Evolutionary conservation across 2,888 invertebrate genomes (phyloP).

Genomic region (Cataglyphis rosenhaueri): DNA sequence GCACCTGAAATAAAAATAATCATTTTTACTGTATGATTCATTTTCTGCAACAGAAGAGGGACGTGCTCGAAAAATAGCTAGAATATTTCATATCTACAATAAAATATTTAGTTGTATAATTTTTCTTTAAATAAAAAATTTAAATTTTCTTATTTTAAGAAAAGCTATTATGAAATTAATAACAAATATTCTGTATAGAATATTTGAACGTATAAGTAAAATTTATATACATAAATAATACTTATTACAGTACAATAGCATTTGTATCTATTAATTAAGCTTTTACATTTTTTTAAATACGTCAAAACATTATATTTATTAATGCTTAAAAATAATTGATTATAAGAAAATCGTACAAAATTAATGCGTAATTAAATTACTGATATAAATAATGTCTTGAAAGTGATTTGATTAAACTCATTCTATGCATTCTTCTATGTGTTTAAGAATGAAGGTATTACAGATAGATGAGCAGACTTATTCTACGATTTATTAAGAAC

Average conservation of each 20-base stretch:
- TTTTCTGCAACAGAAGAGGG: not conserved
- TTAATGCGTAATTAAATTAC: not conserved
- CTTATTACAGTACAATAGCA: not conserved
- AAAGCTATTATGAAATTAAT: too few relatives aligned
- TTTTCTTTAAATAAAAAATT: not conserved
- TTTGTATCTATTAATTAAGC: not conserved
- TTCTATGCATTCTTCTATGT: not conserved
- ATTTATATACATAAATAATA: not conserved
- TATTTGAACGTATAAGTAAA: not conserved
- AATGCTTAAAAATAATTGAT: not conserved
- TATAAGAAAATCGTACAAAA: not conserved
- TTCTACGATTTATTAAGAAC: constrained; percentile 22
- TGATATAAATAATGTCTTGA: not conserved
- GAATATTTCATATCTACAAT: not conserved
- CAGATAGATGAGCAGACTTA: not conserved
- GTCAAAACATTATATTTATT: not conserved
- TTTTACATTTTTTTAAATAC: not conserved
- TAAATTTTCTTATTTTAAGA: too few relatives aligned
- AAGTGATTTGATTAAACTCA: not conserved
- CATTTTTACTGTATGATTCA: not conserved
- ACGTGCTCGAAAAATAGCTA: not conserved
- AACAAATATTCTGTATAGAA: too few relatives aligned
- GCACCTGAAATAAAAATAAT: constrained; percentile 66
- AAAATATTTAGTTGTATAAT: not conserved
- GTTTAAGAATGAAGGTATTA: not conserved